Base-by-base conservation (phyloP, 2,113 vertebrate genomes). In the Actinemys pallida region DNA sequence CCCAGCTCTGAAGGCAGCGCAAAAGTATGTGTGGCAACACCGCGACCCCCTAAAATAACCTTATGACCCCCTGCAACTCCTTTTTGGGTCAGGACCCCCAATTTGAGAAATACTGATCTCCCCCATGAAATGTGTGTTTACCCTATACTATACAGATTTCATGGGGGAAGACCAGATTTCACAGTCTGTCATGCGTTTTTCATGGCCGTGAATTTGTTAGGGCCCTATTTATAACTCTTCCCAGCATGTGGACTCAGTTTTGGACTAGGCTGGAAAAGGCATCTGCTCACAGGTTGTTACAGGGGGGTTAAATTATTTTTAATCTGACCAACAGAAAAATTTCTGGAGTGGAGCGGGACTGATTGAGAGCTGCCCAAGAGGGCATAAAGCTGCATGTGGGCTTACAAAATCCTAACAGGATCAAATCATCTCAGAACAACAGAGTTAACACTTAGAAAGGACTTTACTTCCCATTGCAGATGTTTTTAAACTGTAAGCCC, bases 381-480 rank as follows among this genome's bases (percentile, higher is more conserved):
- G 56, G 80, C 92, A 75, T 12, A 10, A 83, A 92, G 39, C 1
- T 0, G 57, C 6, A 52, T 17, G 45, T 56, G 25, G 35, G 69
- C 57, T 76, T 42, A 49, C 56, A 80, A 54, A 1, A 81, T 49
- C 31, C 19, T 20, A 42, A 83, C 20, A 52, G 53, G 35, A 94
- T 29, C 45, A 93, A 82, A 62, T 0, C 31, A 54, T 31, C 24
- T 39, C 0, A 0, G 27, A 78, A 13, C 76, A 78, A 27, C 49
- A 78, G 62, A 83, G 57, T 10, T 81, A 45, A 52, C 42, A 10
- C 1, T 4, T 19, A 45, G 45, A 90, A 75, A 53, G 31, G 49
- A 10, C 88, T 82, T 72, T 49, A 47, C 39, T 11, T 62, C 0
- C 0, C 27, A 27, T 90, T 16, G 84, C 86, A 24, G 5, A 0